Evolutionary conservation across 2,888 invertebrate species (phyloP).

Genomic region (Adelphocoris suturalis): DNA sequence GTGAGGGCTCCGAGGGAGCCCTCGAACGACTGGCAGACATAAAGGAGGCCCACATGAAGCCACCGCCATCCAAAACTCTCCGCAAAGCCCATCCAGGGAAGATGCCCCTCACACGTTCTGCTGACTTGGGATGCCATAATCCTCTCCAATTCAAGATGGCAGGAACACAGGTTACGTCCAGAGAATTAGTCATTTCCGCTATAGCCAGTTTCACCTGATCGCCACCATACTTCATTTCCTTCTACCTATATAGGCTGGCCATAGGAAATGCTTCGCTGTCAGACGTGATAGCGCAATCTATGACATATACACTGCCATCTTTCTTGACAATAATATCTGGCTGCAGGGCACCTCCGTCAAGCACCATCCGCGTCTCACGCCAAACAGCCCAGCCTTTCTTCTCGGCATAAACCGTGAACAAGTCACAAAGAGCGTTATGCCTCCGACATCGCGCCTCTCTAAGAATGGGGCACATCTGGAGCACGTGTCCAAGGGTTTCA

Average conservation of each 20-base stretch:
- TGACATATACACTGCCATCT: background rate
- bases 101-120: too few species aligned
- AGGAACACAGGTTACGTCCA: too few species aligned
- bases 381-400: background rate
- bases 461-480: too few species aligned
- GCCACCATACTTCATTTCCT: background rate
- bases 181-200: too few species aligned
- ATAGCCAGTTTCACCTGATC: too few species aligned
- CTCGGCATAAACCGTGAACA: background rate
- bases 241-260: background rate
- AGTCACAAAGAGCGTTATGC: too few species aligned
- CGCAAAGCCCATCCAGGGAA: background rate
- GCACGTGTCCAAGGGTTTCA: too few species aligned
- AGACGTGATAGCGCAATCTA: background rate
- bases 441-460: too few species aligned
- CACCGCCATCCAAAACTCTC: background rate
- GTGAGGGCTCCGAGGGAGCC: background rate
- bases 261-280: background rate
- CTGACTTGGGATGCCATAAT: too few species aligned
- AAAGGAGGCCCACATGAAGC: conserved; percentile 16
- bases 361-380: background rate
- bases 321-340: background rate
- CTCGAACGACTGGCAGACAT: background rate
- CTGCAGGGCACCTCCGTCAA: background rate
- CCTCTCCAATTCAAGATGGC: too few species aligned